These are phyloP conservation scores for Ferrisia virgata DNA, from an alignment of 2,888 invertebrate species.

Conservation along the genomic window DNA sequence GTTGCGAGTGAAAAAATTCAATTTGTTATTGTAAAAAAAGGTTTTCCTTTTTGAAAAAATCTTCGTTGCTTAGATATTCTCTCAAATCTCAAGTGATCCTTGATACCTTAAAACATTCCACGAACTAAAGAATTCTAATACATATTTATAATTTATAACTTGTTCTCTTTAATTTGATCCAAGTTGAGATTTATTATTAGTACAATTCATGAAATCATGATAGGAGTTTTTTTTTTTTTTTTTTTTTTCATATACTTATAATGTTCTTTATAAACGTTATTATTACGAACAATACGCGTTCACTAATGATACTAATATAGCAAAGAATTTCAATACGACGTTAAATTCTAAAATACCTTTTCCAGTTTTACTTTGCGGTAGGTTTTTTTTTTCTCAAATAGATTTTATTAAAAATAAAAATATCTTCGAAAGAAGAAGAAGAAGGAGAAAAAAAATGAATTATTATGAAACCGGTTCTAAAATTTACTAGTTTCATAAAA, in stretches of 20 bases:
- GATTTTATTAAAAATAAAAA: constrained; percentile 43
- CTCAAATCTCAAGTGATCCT: not conserved
- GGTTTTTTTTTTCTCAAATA: constrained; percentile 35
- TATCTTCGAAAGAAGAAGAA: constrained; percentile 32
- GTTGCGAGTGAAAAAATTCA: not conserved
- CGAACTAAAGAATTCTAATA: not conserved
- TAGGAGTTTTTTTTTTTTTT: not conserved
- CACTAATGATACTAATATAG: constrained; percentile 19
- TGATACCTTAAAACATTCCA: not conserved
- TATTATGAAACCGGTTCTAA: constrained; percentile 40
- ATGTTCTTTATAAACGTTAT: constrained; percentile 9
- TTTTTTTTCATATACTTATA: not conserved
- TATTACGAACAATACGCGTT: constrained; percentile 28
- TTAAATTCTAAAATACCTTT: constrained; percentile 44
- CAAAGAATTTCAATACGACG: constrained; percentile 33
- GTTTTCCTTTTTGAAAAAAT: not conserved
- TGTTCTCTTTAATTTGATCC: constrained; percentile 43
- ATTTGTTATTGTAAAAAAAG: not conserved
- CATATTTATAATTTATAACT: constrained; percentile 39
- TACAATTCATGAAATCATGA: constrained; percentile 35
- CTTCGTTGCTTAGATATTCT: not conserved
- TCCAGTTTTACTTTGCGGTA: constrained; percentile 45
- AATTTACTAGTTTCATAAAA: constrained; percentile 36
- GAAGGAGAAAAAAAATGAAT: constrained; percentile 42
- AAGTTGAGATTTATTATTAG: constrained; percentile 39